These are phyloP conservation scores for Drosophila orosa DNA, from an alignment of 1,140 invertebrate species.

Conservation along the genomic window DNA sequence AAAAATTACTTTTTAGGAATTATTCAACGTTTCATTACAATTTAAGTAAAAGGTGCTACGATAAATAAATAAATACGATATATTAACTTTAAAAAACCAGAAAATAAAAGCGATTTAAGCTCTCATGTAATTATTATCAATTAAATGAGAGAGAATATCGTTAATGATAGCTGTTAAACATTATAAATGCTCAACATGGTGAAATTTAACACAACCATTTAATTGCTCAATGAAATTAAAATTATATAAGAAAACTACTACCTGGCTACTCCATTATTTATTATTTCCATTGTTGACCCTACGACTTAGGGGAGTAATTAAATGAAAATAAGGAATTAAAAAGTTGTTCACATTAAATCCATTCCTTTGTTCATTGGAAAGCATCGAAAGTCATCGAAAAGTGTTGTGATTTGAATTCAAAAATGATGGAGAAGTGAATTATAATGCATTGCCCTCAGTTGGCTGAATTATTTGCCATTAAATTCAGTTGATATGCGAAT, in stretches of 20 bases:
- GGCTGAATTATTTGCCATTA: neutral
- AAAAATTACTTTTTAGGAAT: neutral
- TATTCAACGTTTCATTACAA: neutral
- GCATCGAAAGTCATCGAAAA: neutral
- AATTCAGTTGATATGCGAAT: neutral
- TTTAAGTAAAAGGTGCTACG: neutral
- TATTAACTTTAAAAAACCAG: neutral
- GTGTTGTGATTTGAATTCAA: constrained; percentile 9
- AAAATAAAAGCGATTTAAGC: neutral
- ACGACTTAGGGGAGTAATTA: neutral
- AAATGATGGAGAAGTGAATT: neutral
- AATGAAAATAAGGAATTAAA: constrained; percentile 9
- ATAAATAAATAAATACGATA: neutral
- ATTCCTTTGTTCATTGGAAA: constrained; percentile 8
- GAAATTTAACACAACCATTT: neutral
- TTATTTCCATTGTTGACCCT: constrained; percentile 8
- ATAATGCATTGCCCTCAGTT: constrained; percentile 10
- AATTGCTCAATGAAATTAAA: neutral
- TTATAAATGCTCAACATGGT: neutral
- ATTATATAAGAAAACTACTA: neutral
- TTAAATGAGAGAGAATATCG: neutral
- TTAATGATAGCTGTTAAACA: neutral
- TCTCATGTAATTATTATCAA: neutral
- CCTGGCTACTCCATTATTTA: no score
- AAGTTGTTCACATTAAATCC: neutral